Evolutionary conservation across 2,797 vertebrate genomes (phyloP).

Genomic region (Spheniscus humboldti): DNA sequence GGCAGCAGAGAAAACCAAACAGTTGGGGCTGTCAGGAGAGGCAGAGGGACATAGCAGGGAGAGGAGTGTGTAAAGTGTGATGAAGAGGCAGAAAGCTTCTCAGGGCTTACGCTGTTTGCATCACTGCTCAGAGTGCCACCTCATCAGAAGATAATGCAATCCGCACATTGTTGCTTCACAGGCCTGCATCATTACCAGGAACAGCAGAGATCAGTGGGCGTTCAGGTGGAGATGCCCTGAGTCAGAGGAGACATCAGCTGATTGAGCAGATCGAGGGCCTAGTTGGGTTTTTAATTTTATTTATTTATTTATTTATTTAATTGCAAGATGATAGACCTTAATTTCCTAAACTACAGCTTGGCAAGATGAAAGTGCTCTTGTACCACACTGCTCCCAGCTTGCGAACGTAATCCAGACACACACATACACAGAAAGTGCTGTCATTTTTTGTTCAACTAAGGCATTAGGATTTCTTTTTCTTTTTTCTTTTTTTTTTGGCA

Average conservation of each 20-base stretch:
- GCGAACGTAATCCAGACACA: not conserved
- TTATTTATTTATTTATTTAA: not conserved
- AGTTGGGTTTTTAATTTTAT: not conserved
- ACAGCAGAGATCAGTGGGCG: slow-evolving; percentile 23
- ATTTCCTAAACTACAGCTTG: not conserved
- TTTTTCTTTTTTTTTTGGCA: not conserved
- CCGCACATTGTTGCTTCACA: not conserved
- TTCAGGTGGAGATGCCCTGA: slow-evolving; percentile 57
- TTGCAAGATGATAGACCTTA: not conserved
- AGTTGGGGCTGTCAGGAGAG: not conserved
- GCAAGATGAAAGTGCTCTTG: not conserved
- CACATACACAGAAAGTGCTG: not conserved
- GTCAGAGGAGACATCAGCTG: slow-evolving; percentile 27
- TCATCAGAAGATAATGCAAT: slow-evolving; percentile 40
- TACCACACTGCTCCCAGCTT: not conserved
- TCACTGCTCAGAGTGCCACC: not conserved
- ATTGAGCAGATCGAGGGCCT: not conserved
- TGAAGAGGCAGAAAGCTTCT: not conserved
- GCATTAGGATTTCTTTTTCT: no score
- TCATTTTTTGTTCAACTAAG: not conserved
- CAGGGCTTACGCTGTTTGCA: not conserved
- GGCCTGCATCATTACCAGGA: slow-evolving; percentile 42
- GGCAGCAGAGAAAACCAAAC: not conserved
- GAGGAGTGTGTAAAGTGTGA: not conserved
- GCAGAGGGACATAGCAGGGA: not conserved